Percentiles rank a stretch among this genome's conserved stretches.
Conservation (phyloP, 1,140 invertebrate species). For the Pectinophora gossypiella region DNA sequence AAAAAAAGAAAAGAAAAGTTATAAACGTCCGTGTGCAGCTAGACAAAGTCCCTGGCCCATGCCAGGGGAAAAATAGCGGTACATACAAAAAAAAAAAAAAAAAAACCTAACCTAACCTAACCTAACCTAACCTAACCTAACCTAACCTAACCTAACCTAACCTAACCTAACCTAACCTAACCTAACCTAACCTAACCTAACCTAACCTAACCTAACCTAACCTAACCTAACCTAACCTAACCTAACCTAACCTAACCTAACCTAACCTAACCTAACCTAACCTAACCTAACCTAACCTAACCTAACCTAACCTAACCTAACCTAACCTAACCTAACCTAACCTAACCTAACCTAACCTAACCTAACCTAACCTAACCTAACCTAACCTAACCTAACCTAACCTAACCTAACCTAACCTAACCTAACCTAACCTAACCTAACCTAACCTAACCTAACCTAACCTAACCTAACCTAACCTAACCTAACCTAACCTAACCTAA, state of each 20-base stretch:
- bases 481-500: conserved; percentile 26
- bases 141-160: conserved; percentile 13
- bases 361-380: conserved; percentile 46
- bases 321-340: conserved; percentile 43
- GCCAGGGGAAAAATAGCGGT: no score
- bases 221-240: conserved; percentile 7
- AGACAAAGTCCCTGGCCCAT: no score
- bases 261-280: conserved; percentile 19
- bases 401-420: conserved; percentile 19
- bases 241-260: conserved; percentile 6
- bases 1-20: no score
- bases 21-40: no score
- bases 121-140: conserved; percentile 13
- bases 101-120: conserved; percentile 10
- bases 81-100: no score
- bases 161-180: conserved; percentile 13
- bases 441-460: conserved; percentile 25
- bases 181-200: conserved; percentile 13
- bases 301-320: conserved; percentile 40
- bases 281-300: conserved; percentile 35
- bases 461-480: conserved; percentile 27
- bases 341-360: conserved; percentile 40
- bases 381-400: conserved; percentile 30
- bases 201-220: conserved; percentile 14
- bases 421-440: conserved; percentile 28